phyloP scores from a whole-genome alignment of 2,797 vertebrate species.

The Gymnopithys bicolor region DNA sequence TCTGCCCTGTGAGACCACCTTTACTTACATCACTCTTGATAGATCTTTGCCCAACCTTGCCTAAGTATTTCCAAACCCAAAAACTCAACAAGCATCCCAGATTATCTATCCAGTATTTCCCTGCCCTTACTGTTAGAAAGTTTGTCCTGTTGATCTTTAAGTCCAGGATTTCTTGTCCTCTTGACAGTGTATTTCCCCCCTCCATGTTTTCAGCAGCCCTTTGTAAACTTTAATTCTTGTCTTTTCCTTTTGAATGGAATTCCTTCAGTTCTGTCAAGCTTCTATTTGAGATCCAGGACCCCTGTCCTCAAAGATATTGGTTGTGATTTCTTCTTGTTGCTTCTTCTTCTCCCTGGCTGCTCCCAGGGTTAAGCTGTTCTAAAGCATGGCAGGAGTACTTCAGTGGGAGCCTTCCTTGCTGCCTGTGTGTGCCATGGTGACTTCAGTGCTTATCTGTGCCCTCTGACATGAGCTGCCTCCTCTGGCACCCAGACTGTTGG shows the following conservation, averaged over 20 bases:
- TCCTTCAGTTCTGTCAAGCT: background rate
- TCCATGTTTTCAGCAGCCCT: background rate
- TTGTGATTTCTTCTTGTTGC: background rate
- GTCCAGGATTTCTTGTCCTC: background rate
- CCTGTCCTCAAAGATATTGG: background rate
- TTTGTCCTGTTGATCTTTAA: background rate
- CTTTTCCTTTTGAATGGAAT: background rate
- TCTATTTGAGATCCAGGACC: background rate
- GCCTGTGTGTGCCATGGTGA: background rate
- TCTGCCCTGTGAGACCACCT: background rate
- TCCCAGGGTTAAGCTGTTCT: background rate
- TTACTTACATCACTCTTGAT: background rate
- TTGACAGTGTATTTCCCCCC: background rate
- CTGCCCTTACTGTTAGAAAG: background rate
- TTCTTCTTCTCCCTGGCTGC: background rate
- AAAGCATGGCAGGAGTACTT: background rate
- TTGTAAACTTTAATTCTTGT: background rate
- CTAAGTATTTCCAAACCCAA: background rate
- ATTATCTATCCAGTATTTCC: background rate
- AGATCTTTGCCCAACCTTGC: background rate
- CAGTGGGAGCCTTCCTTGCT: background rate
- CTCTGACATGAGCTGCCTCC: background rate
- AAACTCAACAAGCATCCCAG: background rate
- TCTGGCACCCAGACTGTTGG: background rate
- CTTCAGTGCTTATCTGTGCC: background rate